These are phyloP conservation scores for Sphaerophoria rueppellii DNA, from an alignment of 2,888 invertebrate species.

Conservation along the genomic window DNA sequence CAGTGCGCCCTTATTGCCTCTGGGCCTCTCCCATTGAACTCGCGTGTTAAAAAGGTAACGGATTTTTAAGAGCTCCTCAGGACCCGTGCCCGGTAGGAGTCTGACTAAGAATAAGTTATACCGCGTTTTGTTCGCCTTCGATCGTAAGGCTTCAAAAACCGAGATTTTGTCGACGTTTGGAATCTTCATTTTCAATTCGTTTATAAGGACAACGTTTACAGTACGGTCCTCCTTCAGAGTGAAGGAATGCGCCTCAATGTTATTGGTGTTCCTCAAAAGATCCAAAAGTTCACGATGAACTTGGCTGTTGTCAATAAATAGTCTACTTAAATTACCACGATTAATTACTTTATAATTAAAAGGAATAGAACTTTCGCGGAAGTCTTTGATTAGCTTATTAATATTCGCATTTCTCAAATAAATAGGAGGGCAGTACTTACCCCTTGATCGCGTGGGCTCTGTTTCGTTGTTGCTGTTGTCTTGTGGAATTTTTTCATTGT, in stretches of 20 bases:
- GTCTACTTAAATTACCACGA: background rate
- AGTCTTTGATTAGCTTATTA: background rate
- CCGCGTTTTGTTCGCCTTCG: background rate
- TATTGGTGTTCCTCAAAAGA: too few species aligned
- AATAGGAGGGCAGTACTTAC: background rate
- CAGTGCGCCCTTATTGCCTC: background rate
- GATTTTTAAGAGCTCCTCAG: background rate
- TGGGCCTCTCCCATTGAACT: background rate
- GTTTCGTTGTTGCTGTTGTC: too few species aligned
- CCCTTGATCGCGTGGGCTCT: background rate
- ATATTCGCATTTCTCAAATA: background rate
- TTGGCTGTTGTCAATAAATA: background rate
- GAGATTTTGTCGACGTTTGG: background rate
- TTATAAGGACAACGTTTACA: background rate
- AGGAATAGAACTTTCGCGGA: too few species aligned
- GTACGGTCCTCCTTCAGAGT: background rate
- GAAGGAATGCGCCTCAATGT: background rate
- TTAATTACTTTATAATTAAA: background rate
- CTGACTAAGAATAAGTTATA: too few species aligned
- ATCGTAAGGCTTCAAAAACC: background rate
- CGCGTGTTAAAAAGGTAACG: background rate
- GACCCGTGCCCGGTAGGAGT: too few species aligned
- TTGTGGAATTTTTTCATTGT: too few species aligned
- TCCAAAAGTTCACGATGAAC: too few species aligned
- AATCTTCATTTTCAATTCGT: background rate